Evolutionary conservation across 2,888 invertebrate species (phyloP).

Genomic region (Dyspetes luteomarginatus): DNA sequence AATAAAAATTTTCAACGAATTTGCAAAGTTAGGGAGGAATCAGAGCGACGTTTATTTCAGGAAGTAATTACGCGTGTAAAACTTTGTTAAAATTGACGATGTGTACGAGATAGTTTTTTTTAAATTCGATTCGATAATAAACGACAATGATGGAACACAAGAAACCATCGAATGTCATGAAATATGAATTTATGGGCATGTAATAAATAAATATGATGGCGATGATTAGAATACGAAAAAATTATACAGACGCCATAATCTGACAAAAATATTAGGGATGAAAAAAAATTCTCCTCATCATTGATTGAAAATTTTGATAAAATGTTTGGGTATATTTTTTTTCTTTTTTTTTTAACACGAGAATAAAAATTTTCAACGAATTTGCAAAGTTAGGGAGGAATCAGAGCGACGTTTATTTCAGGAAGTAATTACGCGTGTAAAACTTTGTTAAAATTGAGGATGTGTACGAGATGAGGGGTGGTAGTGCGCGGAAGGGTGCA

Average conservation of each 20-base stretch:
- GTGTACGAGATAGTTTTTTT: too few species aligned
- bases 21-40: background rate
- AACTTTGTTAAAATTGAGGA: slow-evolving; percentile 38
- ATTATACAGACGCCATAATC: too few species aligned
- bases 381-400: background rate
- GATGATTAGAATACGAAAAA: too few species aligned
- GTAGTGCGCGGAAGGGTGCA: background rate
- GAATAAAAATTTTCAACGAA: background rate
- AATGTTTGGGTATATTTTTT: background rate
- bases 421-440: slow-evolving; percentile 20
- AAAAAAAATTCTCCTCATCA: too few species aligned
- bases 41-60: slow-evolving; percentile 18
- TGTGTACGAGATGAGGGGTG: background rate
- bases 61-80: slow-evolving; percentile 27
- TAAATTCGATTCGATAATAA: too few species aligned
- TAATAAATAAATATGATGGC: too few species aligned
- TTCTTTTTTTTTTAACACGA: too few species aligned
- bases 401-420: slow-evolving; percentile 19
- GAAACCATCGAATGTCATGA: too few species aligned
- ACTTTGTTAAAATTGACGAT: slow-evolving; percentile 33
- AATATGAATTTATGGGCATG: too few species aligned
- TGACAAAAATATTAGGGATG: too few species aligned
- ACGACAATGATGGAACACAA: too few species aligned
- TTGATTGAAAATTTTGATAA: background rate
- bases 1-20: background rate